Evolutionary conservation across 2,113 vertebrate genomes (phyloP).

Genomic region (Scopus umbretta): DNA sequence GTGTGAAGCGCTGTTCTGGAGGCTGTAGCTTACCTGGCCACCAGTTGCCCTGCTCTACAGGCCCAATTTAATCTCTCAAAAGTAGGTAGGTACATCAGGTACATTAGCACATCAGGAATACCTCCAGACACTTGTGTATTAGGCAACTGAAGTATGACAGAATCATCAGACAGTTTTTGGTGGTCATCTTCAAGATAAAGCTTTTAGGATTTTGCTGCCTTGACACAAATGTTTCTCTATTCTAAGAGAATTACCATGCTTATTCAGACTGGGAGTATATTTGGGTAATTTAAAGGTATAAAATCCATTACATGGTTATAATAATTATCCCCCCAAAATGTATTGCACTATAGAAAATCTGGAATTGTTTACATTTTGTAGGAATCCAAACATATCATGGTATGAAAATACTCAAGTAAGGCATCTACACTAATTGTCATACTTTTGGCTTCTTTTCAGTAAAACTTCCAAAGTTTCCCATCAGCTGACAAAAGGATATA

Average conservation of each 20-base stretch:
- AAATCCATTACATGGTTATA: neutral
- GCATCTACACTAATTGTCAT: neutral
- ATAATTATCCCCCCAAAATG: neutral
- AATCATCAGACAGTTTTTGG: neutral
- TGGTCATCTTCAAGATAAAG: neutral
- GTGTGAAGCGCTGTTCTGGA: fast-evolving
- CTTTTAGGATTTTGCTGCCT: neutral
- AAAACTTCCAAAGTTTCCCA: neutral
- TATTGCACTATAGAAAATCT: neutral
- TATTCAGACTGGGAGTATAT: neutral
- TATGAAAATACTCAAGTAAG: neutral
- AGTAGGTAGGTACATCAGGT: neutral
- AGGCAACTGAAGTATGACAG: neutral
- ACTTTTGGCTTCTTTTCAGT: neutral
- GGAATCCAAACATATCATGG: neutral
- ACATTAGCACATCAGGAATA: neutral
- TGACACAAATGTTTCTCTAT: neutral
- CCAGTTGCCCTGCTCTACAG: neutral
- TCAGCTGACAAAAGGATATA: neutral
- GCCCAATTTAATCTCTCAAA: neutral
- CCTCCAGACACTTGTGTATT: neutral
- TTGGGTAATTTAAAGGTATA: neutral
- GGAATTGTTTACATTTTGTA: neutral
- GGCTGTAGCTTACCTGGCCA: neutral
- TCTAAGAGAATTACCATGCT: neutral